These are phyloP conservation scores for Dasysyrphus tricinctus DNA, from an alignment of 2,888 invertebrate species.

Conservation along the genomic window DNA sequence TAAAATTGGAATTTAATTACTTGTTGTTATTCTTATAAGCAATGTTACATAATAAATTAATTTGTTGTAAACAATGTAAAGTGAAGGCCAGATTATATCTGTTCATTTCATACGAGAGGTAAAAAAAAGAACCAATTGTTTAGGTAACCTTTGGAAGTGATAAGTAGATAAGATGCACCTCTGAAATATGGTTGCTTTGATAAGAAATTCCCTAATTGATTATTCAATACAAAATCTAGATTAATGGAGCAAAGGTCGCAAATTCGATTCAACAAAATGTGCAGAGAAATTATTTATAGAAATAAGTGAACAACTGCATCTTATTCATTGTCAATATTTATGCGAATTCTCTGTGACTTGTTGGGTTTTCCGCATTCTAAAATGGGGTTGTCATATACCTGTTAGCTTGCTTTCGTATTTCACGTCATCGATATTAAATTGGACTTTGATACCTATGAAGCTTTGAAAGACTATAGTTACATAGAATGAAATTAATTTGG, in stretches of 20 bases:
- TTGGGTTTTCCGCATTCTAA: background rate
- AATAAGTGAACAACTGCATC: background rate
- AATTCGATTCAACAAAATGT: slow-evolving; percentile 3
- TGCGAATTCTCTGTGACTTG: background rate
- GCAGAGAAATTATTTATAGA: slow-evolving; percentile 2
- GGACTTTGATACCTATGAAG: too few species aligned
- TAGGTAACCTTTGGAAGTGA: slow-evolving; percentile 7
- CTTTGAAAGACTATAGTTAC: too few species aligned
- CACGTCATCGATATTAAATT: too few species aligned
- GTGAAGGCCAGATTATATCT: background rate
- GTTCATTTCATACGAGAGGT: background rate
- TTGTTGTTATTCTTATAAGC: background rate
- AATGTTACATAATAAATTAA: slow-evolving; percentile 57
- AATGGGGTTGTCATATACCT: background rate
- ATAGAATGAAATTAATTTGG: too few species aligned
- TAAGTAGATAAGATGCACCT: slow-evolving; percentile 5
- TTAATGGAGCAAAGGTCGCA: slow-evolving; percentile 19
- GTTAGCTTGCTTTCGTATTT: background rate
- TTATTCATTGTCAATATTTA: slow-evolving; percentile 4
- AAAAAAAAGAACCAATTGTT: background rate
- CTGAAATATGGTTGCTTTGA: background rate
- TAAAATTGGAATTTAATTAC: slow-evolving; percentile 10
- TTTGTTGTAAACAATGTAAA: slow-evolving; percentile 53
- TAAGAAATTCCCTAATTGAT: background rate
- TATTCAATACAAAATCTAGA: slow-evolving; percentile 5